Percentiles rank a stretch among this genome's conserved stretches.
Evolutionary conservation across 2,113 vertebrate species (phyloP).

Genomic region (Phaetusa simplex): DNA sequence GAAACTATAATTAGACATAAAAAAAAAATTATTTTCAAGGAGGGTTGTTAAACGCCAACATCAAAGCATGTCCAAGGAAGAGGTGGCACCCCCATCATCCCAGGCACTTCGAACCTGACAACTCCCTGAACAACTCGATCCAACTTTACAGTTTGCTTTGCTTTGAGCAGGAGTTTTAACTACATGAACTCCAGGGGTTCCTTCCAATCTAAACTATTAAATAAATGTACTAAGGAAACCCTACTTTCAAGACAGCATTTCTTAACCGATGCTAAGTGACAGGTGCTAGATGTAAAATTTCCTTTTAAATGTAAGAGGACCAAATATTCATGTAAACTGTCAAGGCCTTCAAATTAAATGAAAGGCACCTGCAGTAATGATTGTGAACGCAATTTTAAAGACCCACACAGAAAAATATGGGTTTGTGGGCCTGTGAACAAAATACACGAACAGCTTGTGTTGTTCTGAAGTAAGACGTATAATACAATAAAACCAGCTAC

Average conservation of each 20-base stretch:
- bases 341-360: background rate
- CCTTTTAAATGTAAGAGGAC: background rate
- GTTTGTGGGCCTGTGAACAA: background rate
- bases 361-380: background rate
- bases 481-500: background rate
- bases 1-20: background rate
- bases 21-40: background rate
- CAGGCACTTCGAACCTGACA: background rate
- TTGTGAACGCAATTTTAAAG: background rate
- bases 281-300: background rate
- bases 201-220: background rate
- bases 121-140: background rate
- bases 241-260: background rate
- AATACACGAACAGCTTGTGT: background rate
- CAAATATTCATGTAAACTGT: background rate
- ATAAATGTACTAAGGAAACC: background rate
- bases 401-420: background rate
- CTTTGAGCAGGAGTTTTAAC: background rate
- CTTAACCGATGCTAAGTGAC: background rate
- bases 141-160: background rate
- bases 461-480: background rate
- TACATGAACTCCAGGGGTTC: background rate
- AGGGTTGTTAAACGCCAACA: background rate
- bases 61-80: background rate
- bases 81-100: background rate